Base-by-base conservation (phyloP, 2,888 invertebrate genomes). In the Nasonia oneida region DNA sequence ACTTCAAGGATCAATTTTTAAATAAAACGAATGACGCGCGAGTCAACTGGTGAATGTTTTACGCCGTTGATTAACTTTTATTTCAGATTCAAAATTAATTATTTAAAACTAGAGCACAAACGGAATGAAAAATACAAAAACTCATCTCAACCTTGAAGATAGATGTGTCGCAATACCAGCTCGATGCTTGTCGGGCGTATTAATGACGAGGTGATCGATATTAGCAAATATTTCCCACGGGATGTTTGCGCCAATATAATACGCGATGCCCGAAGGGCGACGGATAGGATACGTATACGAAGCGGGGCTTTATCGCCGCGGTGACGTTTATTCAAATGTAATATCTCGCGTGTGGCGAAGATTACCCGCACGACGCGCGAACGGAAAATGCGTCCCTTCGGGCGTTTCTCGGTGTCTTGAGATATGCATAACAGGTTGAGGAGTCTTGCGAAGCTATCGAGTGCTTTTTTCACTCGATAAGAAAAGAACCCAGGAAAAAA, bases 281-380 rank as follows among this genome's bases (percentile, higher is more conserved):
- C 14, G 42, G 70, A 71, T 15, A 57, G 57, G 1, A 47, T 10
- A 23, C 4, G 4, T 29, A 57, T 18, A 57, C n/a, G n/a, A 57
- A n/a, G 57, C 57, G 61, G 39, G 50, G 86, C 79, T 83, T 92
- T 93, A 93, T 92, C 92, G 92, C 8, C 42, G 89, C 90, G 90
- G 88, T 91, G 92, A 93, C 93, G 91, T 93, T 93, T 93, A 93
- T 93, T 93, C 93, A 93, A 93, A 93, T 93, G 93, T 93, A 93
- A 93, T 93, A 93, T 93, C 93, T 93, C 90, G 92, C 91, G 92
- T 91, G 91, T 91, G 90, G 90, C 90, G 93, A 92, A 92, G 93
- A 93, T 93, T 93, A 87, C 64, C 47, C 53, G 50, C 10, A 57
- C 18, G 10, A 15, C 57, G 39, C 91, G 67, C 90, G 89, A 88